Conservation (phyloP, 2,797 vertebrate species). For the Sebastes alutus region DNA sequence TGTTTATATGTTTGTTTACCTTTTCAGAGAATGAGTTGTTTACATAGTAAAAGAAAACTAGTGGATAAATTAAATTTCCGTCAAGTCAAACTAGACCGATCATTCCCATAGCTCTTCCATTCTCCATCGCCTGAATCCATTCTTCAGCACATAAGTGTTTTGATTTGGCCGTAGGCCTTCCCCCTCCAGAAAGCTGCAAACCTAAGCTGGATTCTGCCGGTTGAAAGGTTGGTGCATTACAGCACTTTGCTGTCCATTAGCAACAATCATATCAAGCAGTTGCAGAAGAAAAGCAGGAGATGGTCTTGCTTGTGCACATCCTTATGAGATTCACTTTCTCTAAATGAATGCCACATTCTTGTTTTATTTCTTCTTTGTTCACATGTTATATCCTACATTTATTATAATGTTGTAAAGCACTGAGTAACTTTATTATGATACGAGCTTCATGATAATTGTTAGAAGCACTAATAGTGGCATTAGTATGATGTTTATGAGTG, state of each 20-base stretch:
- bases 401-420: not conserved
- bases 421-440: not conserved
- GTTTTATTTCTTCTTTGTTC: not conserved
- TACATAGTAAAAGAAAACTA: not conserved
- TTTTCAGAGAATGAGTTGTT: not conserved
- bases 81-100: conserved; percentile 5
- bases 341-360: not conserved
- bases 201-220: conserved; percentile 68
- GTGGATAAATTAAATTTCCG: not conserved
- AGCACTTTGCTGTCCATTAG: conserved; percentile 75
- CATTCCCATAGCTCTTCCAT: not conserved
- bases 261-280: conserved; percentile 50
- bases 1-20: not conserved
- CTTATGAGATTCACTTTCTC: not conserved
- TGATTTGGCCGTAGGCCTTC: conserved; percentile 59
- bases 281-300: conserved; percentile 34
- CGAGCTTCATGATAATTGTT: not conserved
- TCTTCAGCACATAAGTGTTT: conserved; percentile 60
- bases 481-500: not conserved
- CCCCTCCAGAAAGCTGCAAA: conserved; percentile 67
- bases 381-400: not conserved
- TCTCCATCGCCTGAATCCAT: not conserved
- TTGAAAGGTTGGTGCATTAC: conserved; percentile 73
- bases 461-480: not conserved
- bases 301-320: conserved; percentile 7